Evolutionary conservation across 1,140 invertebrate species (phyloP), one percentile per base, ranked within the genome.

Genomic region (Calycopis cecrops): DNA sequence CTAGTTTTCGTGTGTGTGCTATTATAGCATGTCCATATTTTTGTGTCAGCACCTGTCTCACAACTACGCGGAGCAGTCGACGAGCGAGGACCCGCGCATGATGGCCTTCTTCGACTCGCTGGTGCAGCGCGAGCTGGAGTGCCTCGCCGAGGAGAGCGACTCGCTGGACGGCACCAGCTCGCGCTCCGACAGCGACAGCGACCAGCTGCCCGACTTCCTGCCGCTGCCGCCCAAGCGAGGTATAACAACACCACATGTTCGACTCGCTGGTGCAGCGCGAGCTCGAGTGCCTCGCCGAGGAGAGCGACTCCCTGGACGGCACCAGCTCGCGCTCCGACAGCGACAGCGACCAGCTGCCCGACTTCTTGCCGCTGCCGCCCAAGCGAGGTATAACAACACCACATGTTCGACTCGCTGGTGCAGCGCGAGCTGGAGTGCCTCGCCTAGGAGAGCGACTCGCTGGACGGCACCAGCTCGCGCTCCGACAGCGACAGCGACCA

Each of bases 91-190:
- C 87, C 93, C 95, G 1, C 90, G 95, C 47, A 98, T 98, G 97
- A 95, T 98, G 93, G 97, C 97, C 16, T 98, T 98, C 83, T 98
- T 98, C 73, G 97, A 98, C 87, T 96, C 95, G 3, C 81, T 98
- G 0, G 94, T 98, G 8, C 96, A 98, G 79, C 90, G 94, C 14
- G 96, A 98, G 79, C 92, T 97, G 40, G 95, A 97, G 81, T 94
- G 92, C 11, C 92, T 93, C 89, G 88, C 79, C 6, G 87, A 88
- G 28, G 89, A 90, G 56, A 89, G 88, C 6, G 89, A 89, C 61
- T 90, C 88, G 0, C 65, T 73, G n/a, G 85, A 79, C 64, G 76
- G 65, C 6, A 75, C 71, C 14, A 76, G 70, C 35, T 1, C 51
- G 63, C 48, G 28, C 21, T 53, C 67, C 11, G 70, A 73, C 55